Base-by-base conservation (phyloP, 2,113 vertebrate species). In the Herpailurus yagouaroundi region DNA sequence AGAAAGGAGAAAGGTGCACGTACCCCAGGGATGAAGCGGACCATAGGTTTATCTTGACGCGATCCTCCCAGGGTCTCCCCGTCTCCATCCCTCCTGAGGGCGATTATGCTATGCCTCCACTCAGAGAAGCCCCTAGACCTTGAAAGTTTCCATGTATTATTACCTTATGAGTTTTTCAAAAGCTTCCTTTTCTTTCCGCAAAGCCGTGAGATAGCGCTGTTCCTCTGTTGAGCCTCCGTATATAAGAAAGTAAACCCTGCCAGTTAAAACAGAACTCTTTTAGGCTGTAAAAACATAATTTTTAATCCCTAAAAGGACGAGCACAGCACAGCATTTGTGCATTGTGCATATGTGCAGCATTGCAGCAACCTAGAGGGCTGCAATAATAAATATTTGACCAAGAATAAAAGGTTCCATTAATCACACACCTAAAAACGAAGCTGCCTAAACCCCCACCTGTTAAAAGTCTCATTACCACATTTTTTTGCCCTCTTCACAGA, bases 81-180 rank as follows among this genome's bases (percentile, higher is more conserved):
- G 12, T 57, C n/a, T 12, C 60, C 57, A 9, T 38, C 64, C 6
- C 16, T 11, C n/a, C 63, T 18, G 8, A 60, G 5, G 69, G 45
- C 16, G 14, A 1, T 19, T 0, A 7, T 23, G 60, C 25, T 18
- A 63, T 1, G 18, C n/a, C 12, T 13, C 50, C 19, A 10, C 5
- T 16, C 41, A 38, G 69, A 66, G 76, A 64, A 64, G 38, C 52
- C 60, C 7, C 57, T 33, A 15, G 63, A n/a, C 38, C 41, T 33
- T 29, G 21, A 74, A 29, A 55, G 80, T 19, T 38, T 84, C 33
- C 18, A 0, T 3, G 41, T 13, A 36, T 98, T 13, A 36, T 98
- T 98, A 99, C 99, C 99, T 99, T 97, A 99, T 99, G n/a, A 99
- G 99, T 96, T 99, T 99, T 89, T 99, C 99, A 1, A 99, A 99